These are phyloP conservation scores for Acanthurus leucopareius DNA, from an alignment of 2,797 vertebrate genomes.

Conservation along the genomic window DNA sequence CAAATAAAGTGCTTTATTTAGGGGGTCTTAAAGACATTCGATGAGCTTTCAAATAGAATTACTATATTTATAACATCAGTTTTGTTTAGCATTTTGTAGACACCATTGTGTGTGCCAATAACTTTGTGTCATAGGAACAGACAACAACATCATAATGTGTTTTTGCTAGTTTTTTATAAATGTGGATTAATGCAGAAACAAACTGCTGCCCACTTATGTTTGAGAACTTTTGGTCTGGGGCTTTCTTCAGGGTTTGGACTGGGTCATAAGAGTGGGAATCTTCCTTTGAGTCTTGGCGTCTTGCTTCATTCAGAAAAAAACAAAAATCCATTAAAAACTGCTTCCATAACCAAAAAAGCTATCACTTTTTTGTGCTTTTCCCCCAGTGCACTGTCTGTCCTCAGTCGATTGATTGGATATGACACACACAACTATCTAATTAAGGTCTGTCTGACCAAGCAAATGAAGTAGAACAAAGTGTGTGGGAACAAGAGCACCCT, in stretches of 20 bases:
- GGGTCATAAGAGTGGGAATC: background rate
- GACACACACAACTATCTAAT: constrained; percentile 16
- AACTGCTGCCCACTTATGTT: background rate
- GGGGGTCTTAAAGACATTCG: too few species aligned
- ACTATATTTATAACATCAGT: background rate
- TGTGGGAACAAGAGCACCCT: constrained; percentile 14
- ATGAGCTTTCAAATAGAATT: background rate
- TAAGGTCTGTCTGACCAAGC: background rate
- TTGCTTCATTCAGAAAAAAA: too few species aligned
- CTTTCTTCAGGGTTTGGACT: background rate
- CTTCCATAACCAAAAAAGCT: background rate
- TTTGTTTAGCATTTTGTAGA: background rate
- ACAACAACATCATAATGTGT: too few species aligned
- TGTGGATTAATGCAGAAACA: background rate
- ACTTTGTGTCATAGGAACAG: background rate
- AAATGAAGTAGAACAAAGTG: background rate
- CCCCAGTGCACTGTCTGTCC: background rate
- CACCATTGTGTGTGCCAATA: too few species aligned
- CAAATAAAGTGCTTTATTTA: background rate
- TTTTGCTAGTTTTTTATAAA: background rate
- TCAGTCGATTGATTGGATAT: background rate
- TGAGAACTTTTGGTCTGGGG: background rate
- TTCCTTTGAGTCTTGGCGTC: too few species aligned
- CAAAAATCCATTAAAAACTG: too few species aligned
- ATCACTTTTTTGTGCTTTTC: background rate